Base-by-base conservation (phyloP, 1,140 invertebrate species). In the Pogonomyrmex californicus region DNA sequence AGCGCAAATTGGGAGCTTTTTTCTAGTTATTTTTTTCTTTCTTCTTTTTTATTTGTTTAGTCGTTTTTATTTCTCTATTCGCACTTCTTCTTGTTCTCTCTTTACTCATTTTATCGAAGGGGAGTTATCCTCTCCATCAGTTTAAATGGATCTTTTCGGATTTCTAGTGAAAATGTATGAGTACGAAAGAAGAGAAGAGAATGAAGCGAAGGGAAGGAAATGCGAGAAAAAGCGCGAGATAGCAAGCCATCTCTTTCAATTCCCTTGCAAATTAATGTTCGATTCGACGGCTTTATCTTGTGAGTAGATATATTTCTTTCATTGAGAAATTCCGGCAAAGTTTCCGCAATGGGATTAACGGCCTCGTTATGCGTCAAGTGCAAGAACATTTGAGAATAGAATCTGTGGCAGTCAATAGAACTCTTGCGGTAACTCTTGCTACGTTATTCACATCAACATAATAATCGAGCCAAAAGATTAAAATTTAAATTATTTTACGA, bases 261-360 rank as follows among this genome's bases (percentile, higher is more conserved):
- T 82, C 79, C 41, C 49, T 30, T 41, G 30, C 79, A 54, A 73
- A 82, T 82, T 82, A 82, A 82, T 77, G 70, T 73, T 58, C 73
- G n/a, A 77, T 63, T 77, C 38, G 62, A 85, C 47, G 58, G 82
- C 82, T 77, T 85, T 85, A 85, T 85, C 82, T 85, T 7, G n/a
- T n/a, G 30, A 82, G 51, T 41, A 38, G 68, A 73, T 82, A 82
- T 73, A 82, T 73, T 82, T 73, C 68, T 56, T 60, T 73, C 79
- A 60, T 73, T 60, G 79, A 82, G 54, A 82, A 70, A 82, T 82
- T 73, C 41, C 54, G 30, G 7, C 30, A 41, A 82, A 82, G 66
- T 82, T 82, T 47, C 51, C 68, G 77, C 36, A 30, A 5, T 17
- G 54, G 51, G 41, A 82, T 82, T 82, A 82, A 73, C 79, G 79